Conservation (phyloP, 1,140 invertebrate genomes). For the Atta colombica region DNA sequence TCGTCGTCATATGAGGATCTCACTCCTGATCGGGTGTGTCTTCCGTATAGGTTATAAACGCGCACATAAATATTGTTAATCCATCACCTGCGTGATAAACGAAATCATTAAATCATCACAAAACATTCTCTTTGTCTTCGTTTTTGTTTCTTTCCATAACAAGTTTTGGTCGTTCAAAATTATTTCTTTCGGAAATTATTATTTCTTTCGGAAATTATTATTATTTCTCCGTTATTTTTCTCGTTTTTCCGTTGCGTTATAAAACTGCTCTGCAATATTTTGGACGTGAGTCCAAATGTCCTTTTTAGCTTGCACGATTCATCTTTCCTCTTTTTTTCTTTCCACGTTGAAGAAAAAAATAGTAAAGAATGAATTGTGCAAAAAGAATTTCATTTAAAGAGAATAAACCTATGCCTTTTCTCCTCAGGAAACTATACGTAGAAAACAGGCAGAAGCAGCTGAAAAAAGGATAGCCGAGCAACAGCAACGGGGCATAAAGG, state of each 20-base stretch:
- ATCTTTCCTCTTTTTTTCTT: too few relatives aligned
- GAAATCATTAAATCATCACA: background rate
- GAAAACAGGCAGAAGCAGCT: conserved; percentile 87
- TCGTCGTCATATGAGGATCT: conserved; percentile 77
- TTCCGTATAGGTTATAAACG: conserved; percentile 52
- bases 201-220: too few relatives aligned
- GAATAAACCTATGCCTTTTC: too few relatives aligned
- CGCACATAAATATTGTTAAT: conserved; percentile 11
- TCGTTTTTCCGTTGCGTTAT: background rate
- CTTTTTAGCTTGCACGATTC: too few relatives aligned
- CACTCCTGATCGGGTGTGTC: conserved; percentile 78
- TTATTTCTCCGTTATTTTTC: background rate
- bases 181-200: background rate
- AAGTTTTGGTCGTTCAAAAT: background rate
- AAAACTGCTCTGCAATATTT: background rate
- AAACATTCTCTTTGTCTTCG: background rate
- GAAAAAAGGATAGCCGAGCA: conserved; percentile 85
- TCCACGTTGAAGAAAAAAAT: too few relatives aligned
- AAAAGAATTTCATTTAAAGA: too few relatives aligned
- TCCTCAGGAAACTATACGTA: conserved; percentile 84
- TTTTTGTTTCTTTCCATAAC: background rate
- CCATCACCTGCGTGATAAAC: background rate
- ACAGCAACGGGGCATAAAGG: conserved; percentile 87
- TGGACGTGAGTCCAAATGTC: background rate
- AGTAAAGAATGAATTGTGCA: too few relatives aligned